A percentile compares a stretch with the other conserved stretches of the same genome.
phyloP scores from a whole-genome alignment of 2,888 invertebrate genomes.

The Ceraclea dissimilis region DNA sequence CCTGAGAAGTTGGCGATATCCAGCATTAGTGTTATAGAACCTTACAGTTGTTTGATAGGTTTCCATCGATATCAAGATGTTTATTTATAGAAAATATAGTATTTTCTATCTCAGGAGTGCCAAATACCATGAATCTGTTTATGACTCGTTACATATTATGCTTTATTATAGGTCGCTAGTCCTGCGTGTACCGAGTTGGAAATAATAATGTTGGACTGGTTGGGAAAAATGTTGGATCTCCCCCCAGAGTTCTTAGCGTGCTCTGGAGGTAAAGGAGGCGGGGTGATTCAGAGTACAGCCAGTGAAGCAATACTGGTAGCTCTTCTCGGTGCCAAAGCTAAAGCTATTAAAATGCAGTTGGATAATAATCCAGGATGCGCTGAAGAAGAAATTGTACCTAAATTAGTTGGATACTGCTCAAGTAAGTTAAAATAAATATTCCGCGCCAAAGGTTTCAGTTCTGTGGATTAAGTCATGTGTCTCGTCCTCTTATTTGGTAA shows the following conservation, averaged over 20 bases:
- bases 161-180: constrained; percentile 80
- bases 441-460: no score
- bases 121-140: no score
- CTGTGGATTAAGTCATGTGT: no score
- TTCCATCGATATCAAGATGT: no score
- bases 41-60: no score
- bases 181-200: constrained; percentile 95
- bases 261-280: constrained; percentile 79
- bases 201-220: constrained; percentile 92
- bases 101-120: no score
- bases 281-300: constrained; percentile 89
- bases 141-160: no score
- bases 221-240: constrained; percentile 85
- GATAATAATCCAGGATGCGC: constrained; percentile 67
- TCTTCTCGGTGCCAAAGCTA: constrained; percentile 80
- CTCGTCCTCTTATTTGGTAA: no score
- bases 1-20: no score
- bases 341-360: constrained; percentile 59
- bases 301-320: constrained; percentile 92
- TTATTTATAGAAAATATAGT: no score
- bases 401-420: constrained; percentile 81
- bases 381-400: constrained; percentile 66
- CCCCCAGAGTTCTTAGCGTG: constrained; percentile 79
- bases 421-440: constrained; percentile 50
- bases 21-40: no score